A percentile compares a stretch with the other conserved stretches of the same genome.
These are phyloP conservation scores for Trichonephila clavata DNA, from an alignment of 1,140 invertebrate species.

Conservation along the genomic window DNA sequence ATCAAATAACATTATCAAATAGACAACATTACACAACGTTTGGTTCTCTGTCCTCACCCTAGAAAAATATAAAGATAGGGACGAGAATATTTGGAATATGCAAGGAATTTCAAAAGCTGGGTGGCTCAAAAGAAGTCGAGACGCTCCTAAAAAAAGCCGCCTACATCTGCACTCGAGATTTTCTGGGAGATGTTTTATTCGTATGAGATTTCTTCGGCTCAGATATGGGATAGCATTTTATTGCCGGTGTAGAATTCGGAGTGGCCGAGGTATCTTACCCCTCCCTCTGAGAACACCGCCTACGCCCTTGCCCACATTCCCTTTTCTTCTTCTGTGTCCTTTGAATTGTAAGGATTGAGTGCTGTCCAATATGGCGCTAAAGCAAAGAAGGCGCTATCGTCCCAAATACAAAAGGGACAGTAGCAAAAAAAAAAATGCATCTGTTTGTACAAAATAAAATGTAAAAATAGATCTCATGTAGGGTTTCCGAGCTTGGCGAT, in stretches of 20 bases:
- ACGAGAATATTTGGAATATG: background rate
- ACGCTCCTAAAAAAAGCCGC: background rate
- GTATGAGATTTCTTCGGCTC: slow-evolving; percentile 22
- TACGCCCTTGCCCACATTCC: background rate
- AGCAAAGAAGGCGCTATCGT: background rate
- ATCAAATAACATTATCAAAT: background rate
- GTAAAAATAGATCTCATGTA: slow-evolving; percentile 4
- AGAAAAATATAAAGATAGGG: background rate
- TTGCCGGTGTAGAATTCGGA: slow-evolving; percentile 62
- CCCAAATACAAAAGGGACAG: background rate
- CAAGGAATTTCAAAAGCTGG: background rate
- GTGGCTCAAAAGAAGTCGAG: background rate
- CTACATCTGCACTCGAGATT: slow-evolving; percentile 1
- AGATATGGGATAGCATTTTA: background rate
- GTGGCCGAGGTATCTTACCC: slow-evolving; percentile 26
- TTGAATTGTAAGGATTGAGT: slow-evolving; percentile 22
- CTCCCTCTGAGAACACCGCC: slow-evolving; percentile 1
- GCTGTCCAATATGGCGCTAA: slow-evolving; percentile 17
- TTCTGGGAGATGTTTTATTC: slow-evolving; percentile 12
- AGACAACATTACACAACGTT: background rate
- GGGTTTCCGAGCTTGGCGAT: background rate
- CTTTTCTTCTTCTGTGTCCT: background rate
- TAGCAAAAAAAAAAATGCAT: background rate
- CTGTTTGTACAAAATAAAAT: background rate
- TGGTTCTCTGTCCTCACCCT: background rate